A percentile compares a stretch with the other conserved stretches of the same genome.
These are phyloP conservation scores for Hylaea fasciaria DNA, from an alignment of 2,888 invertebrate species.

Conservation along the genomic window DNA sequence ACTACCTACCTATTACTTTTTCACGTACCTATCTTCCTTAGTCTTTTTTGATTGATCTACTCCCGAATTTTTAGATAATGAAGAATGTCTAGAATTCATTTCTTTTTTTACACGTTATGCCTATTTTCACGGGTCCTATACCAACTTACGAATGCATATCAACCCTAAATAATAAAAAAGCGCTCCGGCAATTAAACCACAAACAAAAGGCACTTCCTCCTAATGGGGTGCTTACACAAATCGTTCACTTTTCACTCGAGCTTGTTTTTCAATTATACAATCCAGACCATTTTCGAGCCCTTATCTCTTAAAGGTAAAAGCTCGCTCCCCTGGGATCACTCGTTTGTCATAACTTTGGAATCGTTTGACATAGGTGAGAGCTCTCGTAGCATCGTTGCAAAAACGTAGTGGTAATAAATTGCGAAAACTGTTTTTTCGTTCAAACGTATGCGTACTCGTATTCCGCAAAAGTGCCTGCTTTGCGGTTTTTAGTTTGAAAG, in stretches of 20 bases:
- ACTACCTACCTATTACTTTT: too few relatives aligned
- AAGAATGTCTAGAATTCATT: too few relatives aligned
- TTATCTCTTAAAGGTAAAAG: conserved; percentile 41
- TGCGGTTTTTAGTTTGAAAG: conserved; percentile 14
- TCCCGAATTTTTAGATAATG: too few relatives aligned
- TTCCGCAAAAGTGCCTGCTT: conserved; percentile 18
- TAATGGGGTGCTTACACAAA: conserved; percentile 27
- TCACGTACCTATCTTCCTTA: too few relatives aligned
- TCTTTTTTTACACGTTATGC: too few relatives aligned
- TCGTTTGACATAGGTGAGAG: conserved; percentile 44
- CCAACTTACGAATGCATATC: conserved; percentile 1
- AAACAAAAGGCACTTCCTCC: conserved; percentile 19
- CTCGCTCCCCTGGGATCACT: conserved; percentile 41
- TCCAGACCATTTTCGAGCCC: conserved; percentile 33
- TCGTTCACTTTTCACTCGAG: conserved; percentile 27
- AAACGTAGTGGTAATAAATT: conserved; percentile 17
- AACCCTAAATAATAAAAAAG: conserved; percentile 14
- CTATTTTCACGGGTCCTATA: not conserved
- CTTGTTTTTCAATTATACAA: conserved; percentile 41
- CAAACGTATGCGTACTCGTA: not conserved
- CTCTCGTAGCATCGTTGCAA: conserved; percentile 38
- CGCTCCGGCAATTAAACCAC: conserved; percentile 17
- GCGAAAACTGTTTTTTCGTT: conserved; percentile 22
- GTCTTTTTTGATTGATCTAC: too few relatives aligned
- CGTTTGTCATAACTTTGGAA: conserved; percentile 51